Evolutionary conservation across 2,888 invertebrate genomes (phyloP).

Genomic region (Meiosimyza decipiens): DNA sequence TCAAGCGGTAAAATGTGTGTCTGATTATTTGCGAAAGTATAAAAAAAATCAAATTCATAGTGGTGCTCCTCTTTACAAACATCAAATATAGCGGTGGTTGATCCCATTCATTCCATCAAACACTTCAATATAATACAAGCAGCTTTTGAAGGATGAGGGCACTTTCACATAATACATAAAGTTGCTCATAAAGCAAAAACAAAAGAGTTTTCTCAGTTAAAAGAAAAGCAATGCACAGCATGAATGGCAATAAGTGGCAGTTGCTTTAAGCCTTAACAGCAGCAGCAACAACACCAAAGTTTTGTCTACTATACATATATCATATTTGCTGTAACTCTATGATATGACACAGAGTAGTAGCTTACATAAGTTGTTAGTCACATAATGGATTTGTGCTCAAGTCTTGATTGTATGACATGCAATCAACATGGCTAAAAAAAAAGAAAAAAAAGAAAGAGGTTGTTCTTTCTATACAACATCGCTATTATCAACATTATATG

Average conservation of each 20-base stretch:
- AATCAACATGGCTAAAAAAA: not conserved
- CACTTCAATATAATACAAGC: too few relatives aligned
- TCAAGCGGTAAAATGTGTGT: too few relatives aligned
- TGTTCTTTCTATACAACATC: not conserved
- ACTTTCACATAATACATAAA: too few relatives aligned
- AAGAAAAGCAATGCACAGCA: conserved; percentile 15
- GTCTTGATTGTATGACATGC: conserved; percentile 32
- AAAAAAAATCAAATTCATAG: too few relatives aligned
- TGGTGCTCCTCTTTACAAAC: too few relatives aligned
- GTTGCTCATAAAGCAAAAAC: too few relatives aligned
- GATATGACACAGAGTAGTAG: not conserved
- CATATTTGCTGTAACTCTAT: not conserved
- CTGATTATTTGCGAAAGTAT: too few relatives aligned
- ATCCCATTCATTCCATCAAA: too few relatives aligned
- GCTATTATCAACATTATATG: not conserved
- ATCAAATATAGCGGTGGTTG: too few relatives aligned
- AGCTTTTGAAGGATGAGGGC: too few relatives aligned
- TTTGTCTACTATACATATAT: too few relatives aligned
- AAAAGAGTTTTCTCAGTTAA: not conserved
- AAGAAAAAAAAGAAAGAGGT: not conserved
- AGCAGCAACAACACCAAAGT: not conserved
- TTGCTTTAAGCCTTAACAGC: not conserved
- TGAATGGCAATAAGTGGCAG: conserved; percentile 24
- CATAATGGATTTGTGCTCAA: conserved; percentile 33
- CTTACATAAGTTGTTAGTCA: conserved; percentile 27